Base-by-base conservation (phyloP, 2,888 invertebrate species). In the Colostygia pectinataria region DNA sequence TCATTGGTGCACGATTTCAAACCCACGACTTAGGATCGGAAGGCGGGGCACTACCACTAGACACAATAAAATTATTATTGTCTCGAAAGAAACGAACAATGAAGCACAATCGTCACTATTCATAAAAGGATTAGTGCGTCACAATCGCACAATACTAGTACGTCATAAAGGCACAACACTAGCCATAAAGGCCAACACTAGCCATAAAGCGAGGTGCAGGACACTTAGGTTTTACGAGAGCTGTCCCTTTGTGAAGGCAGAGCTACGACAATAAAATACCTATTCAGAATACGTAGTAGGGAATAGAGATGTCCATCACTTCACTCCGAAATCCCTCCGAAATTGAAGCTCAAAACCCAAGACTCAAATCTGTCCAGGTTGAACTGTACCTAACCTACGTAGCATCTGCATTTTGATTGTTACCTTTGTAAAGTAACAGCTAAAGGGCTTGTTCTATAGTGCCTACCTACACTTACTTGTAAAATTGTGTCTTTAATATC, bases 141-240 rank as follows among this genome's bases (percentile, higher is more conserved):
- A 58, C 46, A 43, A 38, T 42, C 39, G 37, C 25, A 34, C 50
- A 45, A 37, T 45, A 45, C 51, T 51, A 41, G 34, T 34, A 27
- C 10, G 33, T 8, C 29, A 61, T 67, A 68, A 63, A 67, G 55
- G 57, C 59, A 55, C 51, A 52, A 38, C 52, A 52, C 52, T 52
- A 68, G 51, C 57, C 63, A 62, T 67, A 68, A 64, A 68, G 72
- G 65, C 68, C 73, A 71, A 76, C 50, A 46, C 46, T 50, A 39
- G 38, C 50, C 42, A 45, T 54, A 50, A 49, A 55, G 39, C 43
- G 40, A 48, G 48, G 53, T 41, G 53, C 42, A 48, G 66, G 73
- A 71, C 79, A 78, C 77, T 80, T 76, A 51, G 59, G 62, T 45
- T 80, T 84, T 83, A 84, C 70, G 78, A 74, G 46, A 53, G 53